Percentiles rank a stretch among this genome's conserved stretches.
Evolutionary conservation across 1,140 invertebrate genomes (phyloP).

Genomic region (Prorops nasuta): DNA sequence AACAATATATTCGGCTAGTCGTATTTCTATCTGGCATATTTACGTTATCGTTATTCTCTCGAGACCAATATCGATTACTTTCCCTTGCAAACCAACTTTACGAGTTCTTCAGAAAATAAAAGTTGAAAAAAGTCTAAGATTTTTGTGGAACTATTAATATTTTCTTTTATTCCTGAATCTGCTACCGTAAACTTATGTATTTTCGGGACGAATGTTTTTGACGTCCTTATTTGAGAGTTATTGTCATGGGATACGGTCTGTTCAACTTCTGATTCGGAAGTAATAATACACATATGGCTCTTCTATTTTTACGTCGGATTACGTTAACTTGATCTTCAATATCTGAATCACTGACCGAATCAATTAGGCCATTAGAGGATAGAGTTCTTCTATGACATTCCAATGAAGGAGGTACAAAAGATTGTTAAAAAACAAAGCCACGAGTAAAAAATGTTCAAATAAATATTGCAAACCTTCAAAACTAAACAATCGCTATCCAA

Average conservation of each 20-base stretch:
- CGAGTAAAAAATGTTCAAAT: slow-evolving; percentile 10
- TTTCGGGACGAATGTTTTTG: slow-evolving; percentile 9
- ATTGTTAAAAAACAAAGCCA: slow-evolving; percentile 9
- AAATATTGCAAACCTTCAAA: slow-evolving; percentile 10
- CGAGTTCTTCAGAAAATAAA: slow-evolving; percentile 9
- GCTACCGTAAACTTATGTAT: slow-evolving; percentile 4
- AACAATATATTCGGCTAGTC: slow-evolving; percentile 2
- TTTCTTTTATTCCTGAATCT: slow-evolving; percentile 10
- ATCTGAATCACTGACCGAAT: slow-evolving; percentile 6
- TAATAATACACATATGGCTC: slow-evolving; percentile 7
- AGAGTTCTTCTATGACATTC: slow-evolving; percentile 8
- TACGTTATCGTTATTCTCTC: not conserved
- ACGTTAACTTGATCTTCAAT: slow-evolving; percentile 5
- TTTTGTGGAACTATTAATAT: slow-evolving; percentile 10
- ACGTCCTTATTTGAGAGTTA: slow-evolving; percentile 3
- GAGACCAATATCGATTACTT: slow-evolving; percentile 8
- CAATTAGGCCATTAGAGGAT: slow-evolving; percentile 4
- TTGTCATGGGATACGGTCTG: slow-evolving; percentile 1
- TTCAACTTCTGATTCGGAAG: slow-evolving; percentile 10
- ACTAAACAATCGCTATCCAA: not conserved
- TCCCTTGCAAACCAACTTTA: slow-evolving; percentile 4
- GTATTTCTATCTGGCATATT: not conserved
- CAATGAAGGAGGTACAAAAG: slow-evolving; percentile 8
- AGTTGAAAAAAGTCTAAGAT: slow-evolving; percentile 10
- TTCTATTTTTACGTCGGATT: slow-evolving; percentile 1